These are phyloP conservation scores for Danio aesculapii DNA, from an alignment of 2,797 vertebrate genomes.

Conservation along the genomic window DNA sequence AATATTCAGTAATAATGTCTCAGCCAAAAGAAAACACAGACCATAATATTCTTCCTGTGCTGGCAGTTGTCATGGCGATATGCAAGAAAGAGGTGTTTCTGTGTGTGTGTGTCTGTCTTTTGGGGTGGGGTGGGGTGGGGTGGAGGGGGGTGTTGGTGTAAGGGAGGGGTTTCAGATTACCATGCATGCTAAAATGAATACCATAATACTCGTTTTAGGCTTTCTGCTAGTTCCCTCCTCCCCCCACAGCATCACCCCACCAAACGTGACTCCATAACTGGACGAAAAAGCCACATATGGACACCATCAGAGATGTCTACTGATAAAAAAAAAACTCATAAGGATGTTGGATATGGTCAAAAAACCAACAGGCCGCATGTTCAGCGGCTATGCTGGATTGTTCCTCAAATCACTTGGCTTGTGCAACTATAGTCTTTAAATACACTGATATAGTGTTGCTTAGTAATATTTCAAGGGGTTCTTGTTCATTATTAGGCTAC, in stretches of 20 bases:
- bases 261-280: slow-evolving; percentile 50
- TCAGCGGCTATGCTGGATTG: background rate
- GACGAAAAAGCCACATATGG: slow-evolving; percentile 57
- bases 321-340: slow-evolving; percentile 28
- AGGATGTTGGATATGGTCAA: slow-evolving; percentile 14
- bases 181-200: slow-evolving; percentile 79
- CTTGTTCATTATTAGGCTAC: background rate
- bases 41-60: slow-evolving; percentile 79
- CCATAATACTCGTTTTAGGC: slow-evolving; percentile 73
- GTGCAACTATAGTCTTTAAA: slow-evolving; percentile 16
- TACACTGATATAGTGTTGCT: background rate
- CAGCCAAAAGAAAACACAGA: slow-evolving; percentile 71
- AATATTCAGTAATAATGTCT: slow-evolving; percentile 80
- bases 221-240: slow-evolving; percentile 28
- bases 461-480: background rate
- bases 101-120: slow-evolving; percentile 30
- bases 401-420: slow-evolving; percentile 25
- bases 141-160: slow-evolving; percentile 22
- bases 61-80: slow-evolving; percentile 74
- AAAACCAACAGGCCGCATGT: background rate
- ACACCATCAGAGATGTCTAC: slow-evolving; percentile 42
- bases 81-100: slow-evolving; percentile 56
- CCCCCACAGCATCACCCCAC: slow-evolving; percentile 32
- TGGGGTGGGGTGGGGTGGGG: slow-evolving; percentile 40
- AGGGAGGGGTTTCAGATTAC: slow-evolving; percentile 77